Conservation (phyloP, 2,797 vertebrate species). For the Rousettus madagascariensis region DNA sequence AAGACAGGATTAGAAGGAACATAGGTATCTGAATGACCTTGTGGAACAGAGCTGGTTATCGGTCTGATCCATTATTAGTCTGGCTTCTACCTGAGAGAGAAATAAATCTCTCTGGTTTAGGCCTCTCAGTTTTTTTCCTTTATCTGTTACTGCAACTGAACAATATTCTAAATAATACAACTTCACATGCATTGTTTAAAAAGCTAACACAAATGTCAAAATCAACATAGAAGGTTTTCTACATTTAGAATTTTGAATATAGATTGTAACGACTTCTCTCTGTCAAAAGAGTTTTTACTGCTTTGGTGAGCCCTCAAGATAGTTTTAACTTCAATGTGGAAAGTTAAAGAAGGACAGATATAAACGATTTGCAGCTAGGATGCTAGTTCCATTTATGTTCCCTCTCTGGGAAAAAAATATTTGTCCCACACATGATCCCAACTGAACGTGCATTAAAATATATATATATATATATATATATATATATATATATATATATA, state of each 20-base stretch:
- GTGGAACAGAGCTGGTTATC: not conserved
- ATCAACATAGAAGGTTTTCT: not conserved
- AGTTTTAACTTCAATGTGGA: not conserved
- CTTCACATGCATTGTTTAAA: not conserved
- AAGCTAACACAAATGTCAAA: not conserved
- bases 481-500: slow-evolving; percentile 1
- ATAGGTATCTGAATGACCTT: not conserved
- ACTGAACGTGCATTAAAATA: not conserved
- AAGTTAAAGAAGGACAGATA: not conserved
- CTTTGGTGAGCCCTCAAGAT: not conserved
- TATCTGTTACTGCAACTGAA: not conserved
- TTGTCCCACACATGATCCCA: not conserved
- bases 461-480: slow-evolving; percentile 36
- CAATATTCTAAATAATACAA: not conserved
- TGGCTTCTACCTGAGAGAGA: not conserved
- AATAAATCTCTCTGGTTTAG: slow-evolving; percentile 36
- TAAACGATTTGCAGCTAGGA: not conserved
- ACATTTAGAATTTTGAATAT: not conserved
- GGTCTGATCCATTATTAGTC: not conserved
- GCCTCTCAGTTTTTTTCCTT: not conserved
- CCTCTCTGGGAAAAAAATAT: not conserved
- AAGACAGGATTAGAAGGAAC: slow-evolving; percentile 37
- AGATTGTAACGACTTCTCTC: not conserved
- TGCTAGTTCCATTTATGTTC: not conserved
- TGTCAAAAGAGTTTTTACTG: not conserved